Conservation (phyloP, 2,888 invertebrate species). For the Tenthredo livida region DNA sequence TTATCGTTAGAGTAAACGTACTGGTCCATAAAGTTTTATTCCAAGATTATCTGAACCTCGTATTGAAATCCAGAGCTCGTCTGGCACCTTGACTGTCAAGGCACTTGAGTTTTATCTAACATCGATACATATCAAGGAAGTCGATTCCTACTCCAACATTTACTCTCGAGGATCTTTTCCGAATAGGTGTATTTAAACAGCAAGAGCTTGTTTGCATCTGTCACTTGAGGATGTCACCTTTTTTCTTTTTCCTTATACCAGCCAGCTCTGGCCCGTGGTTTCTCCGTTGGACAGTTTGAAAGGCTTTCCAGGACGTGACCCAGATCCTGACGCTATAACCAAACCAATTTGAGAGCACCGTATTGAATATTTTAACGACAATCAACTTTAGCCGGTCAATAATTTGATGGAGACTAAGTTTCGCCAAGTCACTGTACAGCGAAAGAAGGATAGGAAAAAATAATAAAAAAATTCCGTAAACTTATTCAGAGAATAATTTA, state of each 20-base stretch:
- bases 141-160: constrained; percentile 17
- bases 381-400: constrained; percentile 23
- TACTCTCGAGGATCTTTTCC: neutral
- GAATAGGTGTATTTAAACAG: constrained; percentile 33
- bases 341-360: constrained; percentile 30
- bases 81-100: neutral
- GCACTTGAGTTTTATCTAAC: constrained; percentile 24
- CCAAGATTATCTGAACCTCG: constrained; percentile 24
- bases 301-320: constrained; percentile 43
- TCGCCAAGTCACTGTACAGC: constrained; percentile 1
- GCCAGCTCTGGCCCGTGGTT: neutral
- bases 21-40: neutral
- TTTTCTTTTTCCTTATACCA: neutral
- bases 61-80: constrained; percentile 12
- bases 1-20: neutral
- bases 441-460: neutral
- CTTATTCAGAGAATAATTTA: neutral
- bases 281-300: constrained; percentile 5
- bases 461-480: neutral
- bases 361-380: constrained; percentile 49
- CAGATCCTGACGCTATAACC: constrained; percentile 31
- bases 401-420: constrained; percentile 21
- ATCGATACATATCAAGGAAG: constrained; percentile 2
- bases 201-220: constrained; percentile 28
- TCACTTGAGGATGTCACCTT: neutral